A percentile compares a stretch with the other conserved stretches of the same genome.
phyloP scores from a whole-genome alignment of 2,888 invertebrate species.

The Amblyteles armatorius region DNA sequence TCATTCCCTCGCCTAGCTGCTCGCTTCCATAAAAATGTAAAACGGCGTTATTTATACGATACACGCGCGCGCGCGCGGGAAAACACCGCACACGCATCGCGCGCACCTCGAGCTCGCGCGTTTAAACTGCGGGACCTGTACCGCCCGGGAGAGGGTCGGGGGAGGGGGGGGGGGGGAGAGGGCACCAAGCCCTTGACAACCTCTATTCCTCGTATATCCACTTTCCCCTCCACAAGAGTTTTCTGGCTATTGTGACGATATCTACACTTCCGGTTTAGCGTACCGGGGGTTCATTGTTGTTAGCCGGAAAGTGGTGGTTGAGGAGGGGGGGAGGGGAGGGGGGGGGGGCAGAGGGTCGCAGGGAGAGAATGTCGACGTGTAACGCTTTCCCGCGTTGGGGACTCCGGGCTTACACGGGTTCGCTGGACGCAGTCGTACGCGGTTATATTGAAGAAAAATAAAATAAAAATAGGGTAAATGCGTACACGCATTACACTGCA shows the following conservation, averaged over 20 bases:
- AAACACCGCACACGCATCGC: neutral
- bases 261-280: conserved; percentile 49
- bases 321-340: neutral
- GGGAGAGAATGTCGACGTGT: conserved; percentile 5
- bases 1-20: conserved; percentile 56
- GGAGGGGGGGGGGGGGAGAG: too few species aligned
- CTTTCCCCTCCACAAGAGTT: conserved; percentile 25
- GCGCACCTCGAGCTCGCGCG: neutral
- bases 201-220: conserved; percentile 14
- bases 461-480: neutral
- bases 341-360: neutral
- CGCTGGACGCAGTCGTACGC: neutral
- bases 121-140: conserved; percentile 6
- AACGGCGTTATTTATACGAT: conserved; percentile 79
- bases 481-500: neutral
- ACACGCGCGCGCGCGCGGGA: conserved; percentile 63
- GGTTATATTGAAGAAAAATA: neutral
- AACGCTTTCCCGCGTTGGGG: conserved; percentile 19
- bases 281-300: conserved; percentile 47
- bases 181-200: neutral
- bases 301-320: conserved; percentile 46
- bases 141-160: too few species aligned
- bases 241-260: conserved; percentile 55
- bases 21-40: conserved; percentile 78
- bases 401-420: neutral